Evolutionary conservation across 2,888 invertebrate species (phyloP).

Genomic region (Trachelus iudaicus): DNA sequence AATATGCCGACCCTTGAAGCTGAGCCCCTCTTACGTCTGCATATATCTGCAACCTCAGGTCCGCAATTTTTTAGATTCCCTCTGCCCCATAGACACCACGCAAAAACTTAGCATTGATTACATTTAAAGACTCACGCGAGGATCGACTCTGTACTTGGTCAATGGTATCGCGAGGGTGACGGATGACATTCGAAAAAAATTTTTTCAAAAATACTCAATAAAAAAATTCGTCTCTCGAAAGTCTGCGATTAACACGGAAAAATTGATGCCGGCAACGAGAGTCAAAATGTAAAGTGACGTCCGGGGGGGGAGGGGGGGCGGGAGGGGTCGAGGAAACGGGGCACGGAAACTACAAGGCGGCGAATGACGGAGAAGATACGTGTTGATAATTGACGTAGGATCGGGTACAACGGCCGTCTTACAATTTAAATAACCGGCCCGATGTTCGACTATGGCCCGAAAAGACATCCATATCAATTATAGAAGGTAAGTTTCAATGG

Average conservation of each 20-base stretch:
- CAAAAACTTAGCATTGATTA: background rate
- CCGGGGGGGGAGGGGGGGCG: constrained; percentile 47
- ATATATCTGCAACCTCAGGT: background rate
- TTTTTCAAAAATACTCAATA: background rate
- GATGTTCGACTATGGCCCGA: constrained; percentile 56
- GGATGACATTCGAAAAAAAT: background rate
- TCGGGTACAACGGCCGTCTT: constrained; percentile 27
- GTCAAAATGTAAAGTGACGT: constrained; percentile 46
- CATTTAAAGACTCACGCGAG: background rate
- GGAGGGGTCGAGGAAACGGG: constrained; percentile 56
- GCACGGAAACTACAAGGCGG: constrained; percentile 56
- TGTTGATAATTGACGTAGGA: constrained; percentile 53
- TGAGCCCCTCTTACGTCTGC: background rate
- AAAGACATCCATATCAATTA: constrained; percentile 65
- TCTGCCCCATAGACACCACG: background rate
- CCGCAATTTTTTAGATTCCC: background rate
- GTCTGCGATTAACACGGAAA: constrained; percentile 18
- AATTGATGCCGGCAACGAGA: constrained; percentile 55
- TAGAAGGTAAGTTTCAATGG: constrained; percentile 57
- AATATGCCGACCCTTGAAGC: background rate
- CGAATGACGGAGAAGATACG: constrained; percentile 63
- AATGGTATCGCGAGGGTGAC: background rate
- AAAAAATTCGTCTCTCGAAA: constrained; percentile 18
- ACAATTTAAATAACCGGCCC: constrained; percentile 53
- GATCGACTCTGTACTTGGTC: background rate